Base-by-base conservation (phyloP, 2,888 invertebrate species). In the Amorpha juglandis region DNA sequence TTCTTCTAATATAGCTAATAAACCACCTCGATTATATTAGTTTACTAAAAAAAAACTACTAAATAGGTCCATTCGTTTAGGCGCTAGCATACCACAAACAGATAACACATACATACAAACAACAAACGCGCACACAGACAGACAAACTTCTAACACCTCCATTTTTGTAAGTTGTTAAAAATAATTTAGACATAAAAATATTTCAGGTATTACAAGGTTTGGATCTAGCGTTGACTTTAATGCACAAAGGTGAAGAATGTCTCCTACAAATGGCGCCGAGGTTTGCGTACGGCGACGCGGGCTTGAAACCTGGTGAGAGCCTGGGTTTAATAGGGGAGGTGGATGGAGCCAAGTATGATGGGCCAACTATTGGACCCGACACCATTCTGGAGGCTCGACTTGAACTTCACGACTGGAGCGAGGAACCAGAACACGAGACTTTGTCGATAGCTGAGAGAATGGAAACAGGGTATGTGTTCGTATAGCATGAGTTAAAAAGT, bases 171-270 rank as follows among this genome's bases (percentile, higher is more conserved):
- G 7, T 2, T 19, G 6, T 50, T 16, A 9, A 51, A 7, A 50
- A 50, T 27, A 63, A 48, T 6, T 35, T 65, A 47, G 0, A 27
- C 33, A 67, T 63, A 47, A 64, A 68, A 66, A 67, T 69, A 62
- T 79, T 79, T 62, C 71, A 95, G 94, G 86, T 95, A 9, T 87
- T 96, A 64, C 95, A 97, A 95, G 98, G 98, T 9, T 82, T 98
- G 78, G 98, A 98, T 87, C 94, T 98, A 88, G 96, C 96, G 19
- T 86, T 98, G 71, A 96, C 97, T 33, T 90, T 98, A 74, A 98
- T 98, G 98, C 95, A 97, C 81, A 93, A 95, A 77, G 96, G 96
- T 0, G 98, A 99, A 92, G 93, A 94, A 74, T 96, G 97, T 67
- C 94, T 96, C 72, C 86, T 98, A 62, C 94, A 95, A 81, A 92